These are phyloP conservation scores for Lutraria rhynchaena DNA, from an alignment of 1,140 invertebrate species.

Conservation along the genomic window DNA sequence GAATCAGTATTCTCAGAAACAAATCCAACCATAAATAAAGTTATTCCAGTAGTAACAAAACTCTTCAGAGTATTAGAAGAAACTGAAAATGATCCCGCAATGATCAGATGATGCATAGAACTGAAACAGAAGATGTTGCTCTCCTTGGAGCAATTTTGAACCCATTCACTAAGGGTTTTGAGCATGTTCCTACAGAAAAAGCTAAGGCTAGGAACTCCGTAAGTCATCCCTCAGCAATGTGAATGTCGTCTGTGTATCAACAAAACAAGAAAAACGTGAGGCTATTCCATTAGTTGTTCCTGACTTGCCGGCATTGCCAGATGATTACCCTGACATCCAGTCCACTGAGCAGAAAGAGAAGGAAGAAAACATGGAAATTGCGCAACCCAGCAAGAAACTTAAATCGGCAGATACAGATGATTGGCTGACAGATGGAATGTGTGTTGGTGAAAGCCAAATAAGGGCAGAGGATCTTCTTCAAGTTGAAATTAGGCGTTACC, in stretches of 20 bases:
- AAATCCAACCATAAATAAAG: conserved; percentile 52
- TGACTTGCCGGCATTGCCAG: background rate
- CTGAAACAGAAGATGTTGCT: background rate
- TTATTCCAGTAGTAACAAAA: conserved; percentile 38
- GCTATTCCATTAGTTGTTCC: background rate
- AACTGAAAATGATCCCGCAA: background rate
- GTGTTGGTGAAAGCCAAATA: background rate
- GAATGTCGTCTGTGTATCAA: too few species aligned
- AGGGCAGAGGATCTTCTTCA: too few species aligned
- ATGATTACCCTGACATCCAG: background rate
- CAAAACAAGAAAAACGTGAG: background rate
- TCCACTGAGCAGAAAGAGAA: background rate
- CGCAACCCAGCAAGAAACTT: background rate
- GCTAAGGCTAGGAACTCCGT: background rate
- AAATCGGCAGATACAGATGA: conserved; percentile 17
- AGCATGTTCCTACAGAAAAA: conserved; percentile 5
- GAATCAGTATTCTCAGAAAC: conserved; percentile 22
- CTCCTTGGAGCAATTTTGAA: background rate
- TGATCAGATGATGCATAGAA: background rate
- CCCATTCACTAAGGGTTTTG: conserved; percentile 8
- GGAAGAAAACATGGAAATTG: too few species aligned
- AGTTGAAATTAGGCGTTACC: background rate
- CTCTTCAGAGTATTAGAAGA: background rate
- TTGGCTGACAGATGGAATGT: conserved; percentile 16
- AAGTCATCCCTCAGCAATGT: background rate